Conservation (phyloP, 2,888 invertebrate species). For the Blastobasis lacticolella region DNA sequence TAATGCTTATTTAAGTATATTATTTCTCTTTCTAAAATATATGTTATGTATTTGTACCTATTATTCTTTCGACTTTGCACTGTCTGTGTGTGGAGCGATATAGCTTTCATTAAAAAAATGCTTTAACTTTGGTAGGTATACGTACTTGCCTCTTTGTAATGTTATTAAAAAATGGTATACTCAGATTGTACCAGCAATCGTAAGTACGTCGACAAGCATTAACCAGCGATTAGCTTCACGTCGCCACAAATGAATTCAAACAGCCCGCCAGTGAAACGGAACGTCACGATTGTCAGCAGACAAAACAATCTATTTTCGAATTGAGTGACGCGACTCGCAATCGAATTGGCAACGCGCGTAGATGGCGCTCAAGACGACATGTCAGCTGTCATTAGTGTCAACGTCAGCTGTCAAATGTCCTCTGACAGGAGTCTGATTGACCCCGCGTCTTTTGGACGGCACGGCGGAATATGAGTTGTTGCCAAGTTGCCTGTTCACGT, state of each 20-base stretch:
- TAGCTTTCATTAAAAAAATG: no score
- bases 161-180: no score
- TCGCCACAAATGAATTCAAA: no score
- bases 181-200: no score
- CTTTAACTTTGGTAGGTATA: no score
- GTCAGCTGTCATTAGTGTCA: conserved; percentile 39
- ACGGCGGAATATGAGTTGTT: conserved; percentile 12
- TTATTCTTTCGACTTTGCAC: no score
- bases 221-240: no score
- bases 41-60: no score
- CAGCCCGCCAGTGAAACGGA: not conserved
- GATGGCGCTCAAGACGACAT: conserved; percentile 24
- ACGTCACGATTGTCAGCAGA: not conserved
- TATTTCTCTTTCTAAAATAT: no score
- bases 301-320: conserved; percentile 8
- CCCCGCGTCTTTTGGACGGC: conserved; percentile 14
- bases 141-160: no score
- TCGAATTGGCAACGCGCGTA: conserved; percentile 34
- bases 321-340: conserved; percentile 28
- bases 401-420: conserved; percentile 24
- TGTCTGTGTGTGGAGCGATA: no score
- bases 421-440: not conserved
- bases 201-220: no score
- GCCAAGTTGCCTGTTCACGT: conserved; percentile 1
- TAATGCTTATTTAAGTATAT: not conserved